These are phyloP conservation scores for Marisa cornuarietis DNA, from an alignment of 1,140 invertebrate species.

Conservation along the genomic window DNA sequence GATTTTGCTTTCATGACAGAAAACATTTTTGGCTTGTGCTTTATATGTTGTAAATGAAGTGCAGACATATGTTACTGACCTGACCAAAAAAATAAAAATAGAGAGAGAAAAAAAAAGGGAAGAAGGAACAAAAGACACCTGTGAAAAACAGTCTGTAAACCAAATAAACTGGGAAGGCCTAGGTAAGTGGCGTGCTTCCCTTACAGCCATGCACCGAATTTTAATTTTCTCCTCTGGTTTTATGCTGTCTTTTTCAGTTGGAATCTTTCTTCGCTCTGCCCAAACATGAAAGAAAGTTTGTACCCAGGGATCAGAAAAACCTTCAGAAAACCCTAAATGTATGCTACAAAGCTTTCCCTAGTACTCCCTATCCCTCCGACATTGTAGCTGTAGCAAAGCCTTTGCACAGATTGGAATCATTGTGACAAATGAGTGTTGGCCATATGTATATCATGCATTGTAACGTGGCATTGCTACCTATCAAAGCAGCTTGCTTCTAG, in stretches of 20 bases:
- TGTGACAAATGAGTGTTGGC: background rate
- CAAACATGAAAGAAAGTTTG: slow-evolving; percentile 58
- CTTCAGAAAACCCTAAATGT: slow-evolving; percentile 53
- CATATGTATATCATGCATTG: no score
- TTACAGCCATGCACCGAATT: no score
- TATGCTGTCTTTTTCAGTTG: slow-evolving; percentile 56
- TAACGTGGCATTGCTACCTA: background rate
- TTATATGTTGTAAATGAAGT: no score
- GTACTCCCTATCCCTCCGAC: background rate
- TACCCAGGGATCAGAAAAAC: slow-evolving; percentile 49
- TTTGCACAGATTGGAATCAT: background rate
- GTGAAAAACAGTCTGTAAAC: no score
- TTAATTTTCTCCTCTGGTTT: background rate
- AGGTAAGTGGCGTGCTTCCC: no score
- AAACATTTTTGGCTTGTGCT: no score
- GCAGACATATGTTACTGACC: no score
- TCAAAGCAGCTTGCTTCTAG: background rate
- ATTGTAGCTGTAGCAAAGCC: background rate
- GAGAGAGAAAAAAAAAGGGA: no score
- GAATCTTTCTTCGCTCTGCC: slow-evolving; percentile 61
- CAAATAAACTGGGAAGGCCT: no score
- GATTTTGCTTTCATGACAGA: no score
- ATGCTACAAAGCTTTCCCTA: slow-evolving; percentile 15
- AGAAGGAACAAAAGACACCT: no score
- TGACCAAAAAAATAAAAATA: no score